phyloP scores from a whole-genome alignment of 2,113 vertebrate species.

The Macrotus californicus region DNA sequence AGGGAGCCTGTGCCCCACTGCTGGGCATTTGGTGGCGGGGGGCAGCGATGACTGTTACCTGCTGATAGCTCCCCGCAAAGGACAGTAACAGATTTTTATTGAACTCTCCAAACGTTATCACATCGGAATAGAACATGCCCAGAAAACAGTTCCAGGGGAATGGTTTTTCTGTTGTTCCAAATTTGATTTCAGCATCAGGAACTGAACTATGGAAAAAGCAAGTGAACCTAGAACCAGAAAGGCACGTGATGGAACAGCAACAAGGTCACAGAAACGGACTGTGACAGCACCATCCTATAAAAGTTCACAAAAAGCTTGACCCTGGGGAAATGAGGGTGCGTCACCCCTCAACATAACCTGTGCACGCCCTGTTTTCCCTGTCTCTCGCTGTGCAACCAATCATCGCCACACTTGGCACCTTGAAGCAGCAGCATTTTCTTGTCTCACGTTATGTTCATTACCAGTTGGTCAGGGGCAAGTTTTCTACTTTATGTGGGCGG shows the following conservation, averaged over 20 bases:
- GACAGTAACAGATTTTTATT: rapidly evolving
- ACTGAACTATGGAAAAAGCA: neutral
- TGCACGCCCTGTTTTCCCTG: neutral
- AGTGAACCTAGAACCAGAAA: neutral
- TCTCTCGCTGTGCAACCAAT: neutral
- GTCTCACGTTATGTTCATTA: neutral
- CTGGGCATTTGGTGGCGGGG: no score
- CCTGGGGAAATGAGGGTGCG: rapidly evolving
- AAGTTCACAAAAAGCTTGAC: neutral
- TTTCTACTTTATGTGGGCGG: neutral
- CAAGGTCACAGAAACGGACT: no score
- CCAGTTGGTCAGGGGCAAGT: rapidly evolving
- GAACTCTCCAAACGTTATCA: neutral
- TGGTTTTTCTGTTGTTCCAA: neutral
- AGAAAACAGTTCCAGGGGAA: neutral
- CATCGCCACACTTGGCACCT: neutral
- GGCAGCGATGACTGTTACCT: rapidly evolving
- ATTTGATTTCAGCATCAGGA: neutral
- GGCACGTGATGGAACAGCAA: neutral
- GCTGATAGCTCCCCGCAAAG: rapidly evolving
- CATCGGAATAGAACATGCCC: neutral
- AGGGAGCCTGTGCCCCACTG: rapidly evolving
- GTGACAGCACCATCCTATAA: rapidly evolving
- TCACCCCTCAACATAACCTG: no score
- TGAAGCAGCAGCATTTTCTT: neutral